These are phyloP conservation scores for Galemys pyrenaicus DNA, from an alignment of 2,113 vertebrate species.

Conservation along the genomic window DNA sequence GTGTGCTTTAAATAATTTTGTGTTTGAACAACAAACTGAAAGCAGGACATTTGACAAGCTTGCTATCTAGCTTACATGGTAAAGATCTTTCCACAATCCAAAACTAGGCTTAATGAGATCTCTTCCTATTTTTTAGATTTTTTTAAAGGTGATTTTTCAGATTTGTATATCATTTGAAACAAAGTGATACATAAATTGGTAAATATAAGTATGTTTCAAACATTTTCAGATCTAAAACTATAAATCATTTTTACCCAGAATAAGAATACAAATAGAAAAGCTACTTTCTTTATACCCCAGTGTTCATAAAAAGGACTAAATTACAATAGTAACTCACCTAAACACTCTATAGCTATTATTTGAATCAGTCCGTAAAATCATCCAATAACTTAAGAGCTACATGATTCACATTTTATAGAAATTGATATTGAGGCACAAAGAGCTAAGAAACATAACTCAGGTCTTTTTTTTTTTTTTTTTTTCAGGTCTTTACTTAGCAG, in stretches of 20 bases:
- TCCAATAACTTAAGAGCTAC: background rate
- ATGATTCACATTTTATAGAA: slow-evolving; percentile 17
- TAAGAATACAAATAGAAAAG: background rate
- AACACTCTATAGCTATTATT: slow-evolving; percentile 14
- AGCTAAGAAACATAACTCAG: background rate
- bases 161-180: slow-evolving; percentile 10
- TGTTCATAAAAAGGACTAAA: slow-evolving; percentile 15
- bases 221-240: slow-evolving; percentile 55
- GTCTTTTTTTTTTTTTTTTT: no score
- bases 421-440: slow-evolving; percentile 24
- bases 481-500: background rate
- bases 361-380: background rate
- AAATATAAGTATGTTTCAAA: slow-evolving; percentile 33
- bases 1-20: slow-evolving; percentile 83
- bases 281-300: background rate
- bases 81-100: slow-evolving; percentile 63
- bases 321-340: background rate
- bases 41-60: slow-evolving; percentile 77
- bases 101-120: slow-evolving; percentile 54
- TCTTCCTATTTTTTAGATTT: slow-evolving; percentile 54
- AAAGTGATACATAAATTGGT: background rate
- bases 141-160: slow-evolving; percentile 60
- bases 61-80: slow-evolving; percentile 34
- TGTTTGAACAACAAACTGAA: slow-evolving; percentile 84
- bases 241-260: slow-evolving; percentile 21